phyloP scores from a whole-genome alignment of 2,113 vertebrate species.

The Syrmaticus mikado region DNA sequence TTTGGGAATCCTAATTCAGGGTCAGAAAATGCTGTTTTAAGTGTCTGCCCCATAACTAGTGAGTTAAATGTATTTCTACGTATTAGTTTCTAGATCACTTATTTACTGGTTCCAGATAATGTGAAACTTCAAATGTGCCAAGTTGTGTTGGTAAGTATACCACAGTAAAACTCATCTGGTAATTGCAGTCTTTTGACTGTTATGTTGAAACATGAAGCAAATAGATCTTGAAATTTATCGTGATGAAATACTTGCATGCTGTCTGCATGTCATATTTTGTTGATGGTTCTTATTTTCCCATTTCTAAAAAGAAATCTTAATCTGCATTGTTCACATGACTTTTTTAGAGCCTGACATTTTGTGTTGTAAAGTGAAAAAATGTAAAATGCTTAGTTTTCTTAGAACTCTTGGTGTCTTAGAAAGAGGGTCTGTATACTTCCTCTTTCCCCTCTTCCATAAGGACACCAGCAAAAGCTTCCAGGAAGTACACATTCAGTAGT shows the following conservation, averaged over 20 bases:
- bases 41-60: not conserved
- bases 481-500: not conserved
- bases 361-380: not conserved
- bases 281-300: not conserved
- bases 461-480: not conserved
- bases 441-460: not conserved
- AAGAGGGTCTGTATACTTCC: not conserved
- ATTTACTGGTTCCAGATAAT: not conserved
- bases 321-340: not conserved
- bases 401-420: not conserved
- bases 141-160: not conserved
- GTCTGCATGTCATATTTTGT: not conserved
- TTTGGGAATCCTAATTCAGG: not conserved
- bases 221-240: not conserved
- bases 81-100: not conserved
- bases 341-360: not conserved
- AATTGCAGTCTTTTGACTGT: not conserved
- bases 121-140: not conserved
- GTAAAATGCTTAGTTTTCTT: not conserved
- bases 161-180: not conserved
- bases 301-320: not conserved
- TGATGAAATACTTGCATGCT: not conserved
- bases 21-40: not conserved
- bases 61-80: not conserved
- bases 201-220: not conserved